Evolutionary conservation across 2,888 invertebrate genomes (phyloP), one percentile per base, ranked within the genome.

Genomic region (Eulithis prunata): DNA sequence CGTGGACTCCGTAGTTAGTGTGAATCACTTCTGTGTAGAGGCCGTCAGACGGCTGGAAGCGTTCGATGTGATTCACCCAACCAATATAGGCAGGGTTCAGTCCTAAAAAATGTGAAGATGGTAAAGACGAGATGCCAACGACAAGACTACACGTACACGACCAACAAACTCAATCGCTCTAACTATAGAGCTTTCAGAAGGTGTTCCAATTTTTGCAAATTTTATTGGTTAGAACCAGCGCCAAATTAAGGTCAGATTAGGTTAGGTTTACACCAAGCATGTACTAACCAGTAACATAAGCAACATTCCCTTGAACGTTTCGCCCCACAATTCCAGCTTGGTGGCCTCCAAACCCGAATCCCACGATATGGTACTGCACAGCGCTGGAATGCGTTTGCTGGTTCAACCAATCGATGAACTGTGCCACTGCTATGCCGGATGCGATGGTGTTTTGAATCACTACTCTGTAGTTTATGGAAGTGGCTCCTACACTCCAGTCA

Each of bases 1-100:
- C 89, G 45, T 81, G 81, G 43, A 87, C 67, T 3, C 86, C 88
- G 36, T 81, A 83, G 71, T 88, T 89, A 0, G 89, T 89, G 60
- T 89, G 88, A 28, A 89, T 84, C 0, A 87, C 89, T 80, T 89
- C 89, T 3, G 88, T 87, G 71, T 88, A 89, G 2, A 75, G 61
- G 0, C 79, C 88, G 43, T 89, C 88, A n/a, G 75, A 67, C 2
- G 79, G 75, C 45, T 73, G 74, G 59, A 89, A 88, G 4, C 85
- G 82, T 41, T 86, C 76, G 10, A 81, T 75, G 61, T 87, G 80
- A 71, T 81, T 86, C 1, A 81, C 76, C 87, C 88, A 89, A 11
- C 89, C 89, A n/a, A 87, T 67, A 1, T 85, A 75, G 41, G 87
- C 80, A 2, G 89, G 87, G 59, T 89, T 86, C 51, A 89, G 71